A percentile compares a stretch with the other conserved stretches of the same genome.
Conservation (phyloP, 35 echinoderm and acorn worm species). For the Apostichopus parvimensis region DNA sequence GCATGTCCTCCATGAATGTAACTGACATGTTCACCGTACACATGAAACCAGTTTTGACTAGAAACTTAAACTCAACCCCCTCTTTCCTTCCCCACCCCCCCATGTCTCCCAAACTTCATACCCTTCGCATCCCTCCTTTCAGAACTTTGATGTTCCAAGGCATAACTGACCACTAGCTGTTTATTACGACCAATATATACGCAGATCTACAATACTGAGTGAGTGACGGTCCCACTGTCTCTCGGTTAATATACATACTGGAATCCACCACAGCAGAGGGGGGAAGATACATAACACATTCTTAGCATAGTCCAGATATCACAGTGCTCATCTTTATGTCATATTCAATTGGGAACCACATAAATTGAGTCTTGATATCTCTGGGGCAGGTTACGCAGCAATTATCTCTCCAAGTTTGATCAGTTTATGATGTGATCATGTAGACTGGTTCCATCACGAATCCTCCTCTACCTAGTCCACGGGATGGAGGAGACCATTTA, state of each 20-base stretch:
- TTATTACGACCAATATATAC: neutral
- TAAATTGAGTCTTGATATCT: conserved; percentile 27
- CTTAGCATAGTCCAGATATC: conserved; percentile 19
- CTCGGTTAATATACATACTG: neutral
- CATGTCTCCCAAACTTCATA: neutral
- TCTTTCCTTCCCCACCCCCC: neutral
- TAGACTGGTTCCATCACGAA: neutral
- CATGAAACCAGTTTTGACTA: too few species aligned
- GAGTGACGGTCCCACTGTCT: neutral
- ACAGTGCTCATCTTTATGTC: conserved; percentile 22
- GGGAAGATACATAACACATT: conserved; percentile 23
- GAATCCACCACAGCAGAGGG: neutral
- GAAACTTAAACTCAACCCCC: too few species aligned
- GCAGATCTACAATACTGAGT: too few species aligned
- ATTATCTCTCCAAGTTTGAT: neutral
- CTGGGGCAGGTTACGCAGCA: neutral
- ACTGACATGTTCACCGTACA: too few species aligned
- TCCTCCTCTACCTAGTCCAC: too few species aligned
- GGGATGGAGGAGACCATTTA: too few species aligned
- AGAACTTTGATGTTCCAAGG: neutral
- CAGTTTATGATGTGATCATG: neutral
- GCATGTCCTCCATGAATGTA: too few species aligned
- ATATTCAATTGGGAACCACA: conserved; percentile 11
- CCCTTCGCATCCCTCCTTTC: neutral
- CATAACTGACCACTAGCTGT: neutral